Base-by-base conservation (phyloP, 2,113 vertebrate genomes). In the Scatophagus argus region DNA sequence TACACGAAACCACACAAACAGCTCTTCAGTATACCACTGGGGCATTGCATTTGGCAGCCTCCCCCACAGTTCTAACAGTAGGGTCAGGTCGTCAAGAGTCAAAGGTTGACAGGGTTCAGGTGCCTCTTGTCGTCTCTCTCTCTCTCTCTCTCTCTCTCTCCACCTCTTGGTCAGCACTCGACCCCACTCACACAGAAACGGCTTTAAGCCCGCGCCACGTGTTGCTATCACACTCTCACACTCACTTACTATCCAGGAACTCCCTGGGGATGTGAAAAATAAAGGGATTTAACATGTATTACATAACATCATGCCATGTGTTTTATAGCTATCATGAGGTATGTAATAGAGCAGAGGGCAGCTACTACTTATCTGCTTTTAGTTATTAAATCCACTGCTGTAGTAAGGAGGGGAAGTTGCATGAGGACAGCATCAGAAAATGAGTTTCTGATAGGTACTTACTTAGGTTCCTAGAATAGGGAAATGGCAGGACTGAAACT, bases 241-340 rank as follows among this genome's bases (percentile, higher is more conserved):
- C 41, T 67, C 59, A 49, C 55, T 46, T 17, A 38, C 54, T 69
- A 43, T 49, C 31, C 32, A 74, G 67, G 58, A 74, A 46, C 43
- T 67, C 38, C 44, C 17, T 3, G 6, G 21, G 23, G 55, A 56
- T 73, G 27, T 59, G 56, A 74, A 29, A 61, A 61, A 72, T 52
- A 38, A 63, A 82, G 16, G 36, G 55, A 74, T 74, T 81, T 74
- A 64, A 73, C 39, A 65, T 81, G 34, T 62, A 34, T 90, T 87
- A 88, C 36, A 54, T 67, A 85, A 87, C 59, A 46, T 49, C 47
- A 59, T 72, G 72, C 23, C 49, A 54, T 38, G 46, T 69, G 69
- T 61, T 54, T 68, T 68, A 68, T 55, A 43, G 16, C 41, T 19
- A 47, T 65, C 25, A 44, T 34, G 25, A 67, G 32, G 51, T 67